Evolutionary conservation across 2,888 invertebrate species (phyloP), one percentile per base, ranked within the genome.

Genomic region (Ophion ventricosus): DNA sequence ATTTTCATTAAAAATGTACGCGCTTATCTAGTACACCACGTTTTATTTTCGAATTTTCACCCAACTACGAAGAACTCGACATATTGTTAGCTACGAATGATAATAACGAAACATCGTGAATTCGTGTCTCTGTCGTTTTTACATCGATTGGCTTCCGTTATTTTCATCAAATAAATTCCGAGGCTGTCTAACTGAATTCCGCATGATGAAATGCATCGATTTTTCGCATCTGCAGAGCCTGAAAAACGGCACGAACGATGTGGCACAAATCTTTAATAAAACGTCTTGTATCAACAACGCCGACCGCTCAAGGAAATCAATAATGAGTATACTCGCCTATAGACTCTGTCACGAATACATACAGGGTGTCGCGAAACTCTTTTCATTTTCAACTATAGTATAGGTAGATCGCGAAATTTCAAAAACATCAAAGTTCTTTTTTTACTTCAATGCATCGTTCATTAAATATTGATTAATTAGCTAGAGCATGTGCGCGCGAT

Each of bases 301-400:
- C 74, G 66, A 61, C 59, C 76, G 67, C 17, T 67, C 5, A 76
- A 49, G 66, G 29, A 79, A 83, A 83, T 80, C 77, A 40, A 72
- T 80, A 80, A 67, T 54, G 69, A 26, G 54, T 79, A 63, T 72
- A 67, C 63, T 35, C 35, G 35, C 49, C 14, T 17, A 49, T 49
- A 14, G 17, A 17, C 49, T 49, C 17, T 17, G 17, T 11, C 49
- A 49, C 49, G 49, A 49, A 17, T 49, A 49, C 17, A 14, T 49
- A 49, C 17, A 49, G 49, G 49, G 49, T 49, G 49, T 14, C 14
- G 17, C 14, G 17, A 49, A 49, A 17, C 49, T 49, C 49, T 4
- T 49, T 17, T 17, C 14, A 14, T 49, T 17, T 49, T 49, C 49
- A 17, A 14, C 14, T 17, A 4, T 17, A 49, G 14, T 35, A 35